phyloP scores from a whole-genome alignment of 2,797 vertebrate species.

The Eulemur coronatus region DNA sequence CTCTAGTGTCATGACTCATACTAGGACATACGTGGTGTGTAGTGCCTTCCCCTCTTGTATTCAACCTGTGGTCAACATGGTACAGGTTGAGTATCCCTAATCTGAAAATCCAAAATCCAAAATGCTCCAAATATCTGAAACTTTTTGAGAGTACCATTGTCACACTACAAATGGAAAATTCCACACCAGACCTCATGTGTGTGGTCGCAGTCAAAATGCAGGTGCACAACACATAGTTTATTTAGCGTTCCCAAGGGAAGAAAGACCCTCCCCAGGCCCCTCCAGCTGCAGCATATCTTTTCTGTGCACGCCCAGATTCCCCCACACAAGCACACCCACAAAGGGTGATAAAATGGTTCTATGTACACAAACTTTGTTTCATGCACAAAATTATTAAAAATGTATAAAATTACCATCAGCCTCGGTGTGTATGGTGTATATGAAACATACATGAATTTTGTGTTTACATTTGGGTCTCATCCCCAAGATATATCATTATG shows the following conservation, averaged over 20 bases:
- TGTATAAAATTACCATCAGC: background rate
- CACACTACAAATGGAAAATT: background rate
- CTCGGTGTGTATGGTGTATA: background rate
- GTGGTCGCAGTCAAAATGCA: background rate
- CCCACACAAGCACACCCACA: background rate
- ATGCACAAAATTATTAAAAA: background rate
- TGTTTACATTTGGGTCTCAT: too few relatives aligned
- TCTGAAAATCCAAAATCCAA: background rate
- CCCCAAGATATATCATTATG: background rate
- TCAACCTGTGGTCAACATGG: background rate
- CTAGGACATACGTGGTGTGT: background rate
- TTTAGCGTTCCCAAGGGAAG: background rate
- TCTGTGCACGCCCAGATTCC: background rate
- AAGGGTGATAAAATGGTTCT: background rate
- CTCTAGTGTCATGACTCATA: background rate
- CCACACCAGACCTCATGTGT: background rate
- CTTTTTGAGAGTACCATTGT: background rate
- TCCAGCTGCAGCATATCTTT: background rate
- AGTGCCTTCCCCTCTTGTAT: background rate
- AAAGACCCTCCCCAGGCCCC: background rate
- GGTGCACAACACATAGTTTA: background rate
- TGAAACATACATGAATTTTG: background rate
- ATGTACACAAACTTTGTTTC: background rate
- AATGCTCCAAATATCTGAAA: background rate
- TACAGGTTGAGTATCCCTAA: background rate